A percentile compares a stretch with the other conserved stretches of the same genome.
phyloP scores from a whole-genome alignment of 1,140 invertebrate species.

The Lordiphosa mommai region DNA sequence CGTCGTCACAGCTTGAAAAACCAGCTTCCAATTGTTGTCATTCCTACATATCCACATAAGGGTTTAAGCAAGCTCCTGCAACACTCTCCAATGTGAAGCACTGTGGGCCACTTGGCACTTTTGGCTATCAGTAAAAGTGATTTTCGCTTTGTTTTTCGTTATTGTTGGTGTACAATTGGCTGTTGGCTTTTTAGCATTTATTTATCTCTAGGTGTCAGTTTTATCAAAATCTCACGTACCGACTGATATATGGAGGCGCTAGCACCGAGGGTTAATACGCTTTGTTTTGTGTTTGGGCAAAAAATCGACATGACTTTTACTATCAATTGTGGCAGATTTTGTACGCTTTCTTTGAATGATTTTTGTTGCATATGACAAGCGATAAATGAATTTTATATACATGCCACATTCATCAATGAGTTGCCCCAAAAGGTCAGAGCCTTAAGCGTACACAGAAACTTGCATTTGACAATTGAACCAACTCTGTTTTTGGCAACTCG shows the following conservation, averaged over 20 bases:
- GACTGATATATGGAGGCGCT: constrained; percentile 45
- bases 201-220: constrained; percentile 41
- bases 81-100: constrained; percentile 4
- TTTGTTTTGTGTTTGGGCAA: constrained; percentile 16
- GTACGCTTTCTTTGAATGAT: constrained; percentile 10
- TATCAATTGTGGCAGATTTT: constrained; percentile 41
- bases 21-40: constrained; percentile 43
- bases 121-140: constrained; percentile 42
- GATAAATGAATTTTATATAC: constrained; percentile 19
- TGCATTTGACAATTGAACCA: constrained; percentile 21
- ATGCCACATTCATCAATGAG: constrained; percentile 32
- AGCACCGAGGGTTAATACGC: constrained; percentile 35
- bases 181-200: constrained; percentile 28
- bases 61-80: background rate
- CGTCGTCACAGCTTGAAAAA: constrained; percentile 29
- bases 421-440: constrained; percentile 52
- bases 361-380: background rate
- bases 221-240: constrained; percentile 70
- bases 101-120: constrained; percentile 32
- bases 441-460: constrained; percentile 26
- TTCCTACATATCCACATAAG: constrained; percentile 11
- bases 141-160: constrained; percentile 38
- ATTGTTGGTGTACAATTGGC: constrained; percentile 18
- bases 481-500: constrained; percentile 52
- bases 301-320: constrained; percentile 69